phyloP scores from a whole-genome alignment of 2,888 invertebrate species.

The Trachelus troglodyta region DNA sequence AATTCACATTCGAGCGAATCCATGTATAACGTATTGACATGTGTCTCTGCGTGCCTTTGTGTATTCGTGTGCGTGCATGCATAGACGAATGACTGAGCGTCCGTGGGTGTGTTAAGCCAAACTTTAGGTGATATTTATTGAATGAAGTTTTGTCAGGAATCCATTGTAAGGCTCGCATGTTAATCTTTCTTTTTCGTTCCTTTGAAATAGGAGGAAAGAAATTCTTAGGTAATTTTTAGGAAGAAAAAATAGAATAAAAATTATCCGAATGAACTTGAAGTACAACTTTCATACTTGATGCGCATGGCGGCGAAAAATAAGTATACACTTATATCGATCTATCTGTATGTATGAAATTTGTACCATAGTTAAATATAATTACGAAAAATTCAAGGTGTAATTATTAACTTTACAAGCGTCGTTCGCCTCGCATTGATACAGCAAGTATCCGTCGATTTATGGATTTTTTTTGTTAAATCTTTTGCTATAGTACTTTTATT shows the following conservation, averaged over 20 bases:
- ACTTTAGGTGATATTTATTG: not conserved
- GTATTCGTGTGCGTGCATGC: not conserved
- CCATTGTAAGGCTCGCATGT: not conserved
- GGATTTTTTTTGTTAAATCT: constrained; percentile 50
- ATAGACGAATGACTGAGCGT: not conserved
- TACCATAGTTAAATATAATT: constrained; percentile 48
- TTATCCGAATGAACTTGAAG: not conserved
- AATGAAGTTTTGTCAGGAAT: not conserved
- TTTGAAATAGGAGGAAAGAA: not conserved
- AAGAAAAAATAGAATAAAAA: not conserved
- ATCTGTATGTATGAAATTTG: constrained; percentile 45
- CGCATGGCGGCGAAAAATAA: not conserved
- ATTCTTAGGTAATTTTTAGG: not conserved
- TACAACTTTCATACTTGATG: not conserved
- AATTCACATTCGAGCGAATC: not conserved
- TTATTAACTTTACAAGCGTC: not conserved
- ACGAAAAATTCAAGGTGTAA: not conserved
- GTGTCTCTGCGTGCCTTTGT: not conserved
- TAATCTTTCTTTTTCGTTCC: not conserved
- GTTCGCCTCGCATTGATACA: not conserved
- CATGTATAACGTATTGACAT: not conserved
- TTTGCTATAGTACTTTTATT: constrained; percentile 50
- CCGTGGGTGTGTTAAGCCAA: not conserved
- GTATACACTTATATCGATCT: not conserved
- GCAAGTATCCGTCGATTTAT: constrained; percentile 25